Percentiles rank a stretch among this genome's conserved stretches.
Conservation (phyloP, 2,797 vertebrate genomes). For the Acanthurus tractus region DNA sequence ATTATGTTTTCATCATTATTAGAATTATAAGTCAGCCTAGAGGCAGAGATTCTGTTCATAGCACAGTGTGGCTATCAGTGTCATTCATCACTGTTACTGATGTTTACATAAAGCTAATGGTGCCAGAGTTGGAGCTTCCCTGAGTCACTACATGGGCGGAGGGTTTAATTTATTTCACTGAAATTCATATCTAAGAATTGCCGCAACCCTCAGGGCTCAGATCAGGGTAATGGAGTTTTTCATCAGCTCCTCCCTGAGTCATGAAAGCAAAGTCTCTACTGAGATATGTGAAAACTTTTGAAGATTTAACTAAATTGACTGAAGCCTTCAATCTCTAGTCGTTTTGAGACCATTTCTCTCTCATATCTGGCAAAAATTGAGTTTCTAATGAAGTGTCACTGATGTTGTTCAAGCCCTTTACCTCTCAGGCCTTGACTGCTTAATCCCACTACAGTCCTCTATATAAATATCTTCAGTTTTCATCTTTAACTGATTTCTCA, state of each 20-base stretch:
- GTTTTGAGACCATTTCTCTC: not conserved
- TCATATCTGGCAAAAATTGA: not conserved
- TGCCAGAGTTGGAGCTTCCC: conserved; percentile 29
- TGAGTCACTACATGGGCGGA: conserved; percentile 14
- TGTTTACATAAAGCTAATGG: conserved; percentile 35
- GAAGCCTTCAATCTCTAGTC: not conserved
- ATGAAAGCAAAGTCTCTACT: conserved; percentile 13
- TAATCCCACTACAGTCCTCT: not conserved
- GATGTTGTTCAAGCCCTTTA: not conserved
- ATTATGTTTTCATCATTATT: conserved; percentile 25
- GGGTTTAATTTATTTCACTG: conserved; percentile 48
- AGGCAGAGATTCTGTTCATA: conserved; percentile 14
- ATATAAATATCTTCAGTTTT: not conserved
- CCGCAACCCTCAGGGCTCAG: conserved; percentile 23
- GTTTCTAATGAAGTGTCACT: not conserved
- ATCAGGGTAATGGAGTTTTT: conserved; percentile 42
- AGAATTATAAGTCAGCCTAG: conserved; percentile 21
- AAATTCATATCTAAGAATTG: conserved; percentile 40
- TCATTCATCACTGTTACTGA: conserved; percentile 47
- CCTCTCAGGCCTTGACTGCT: not conserved
- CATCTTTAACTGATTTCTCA: not conserved
- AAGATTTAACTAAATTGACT: conserved; percentile 12
- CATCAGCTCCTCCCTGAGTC: conserved; percentile 45
- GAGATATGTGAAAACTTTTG: conserved; percentile 19
- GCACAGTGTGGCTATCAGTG: conserved; percentile 18